Conservation (phyloP, 1,140 invertebrate species). For the Zaprionus inermis region DNA sequence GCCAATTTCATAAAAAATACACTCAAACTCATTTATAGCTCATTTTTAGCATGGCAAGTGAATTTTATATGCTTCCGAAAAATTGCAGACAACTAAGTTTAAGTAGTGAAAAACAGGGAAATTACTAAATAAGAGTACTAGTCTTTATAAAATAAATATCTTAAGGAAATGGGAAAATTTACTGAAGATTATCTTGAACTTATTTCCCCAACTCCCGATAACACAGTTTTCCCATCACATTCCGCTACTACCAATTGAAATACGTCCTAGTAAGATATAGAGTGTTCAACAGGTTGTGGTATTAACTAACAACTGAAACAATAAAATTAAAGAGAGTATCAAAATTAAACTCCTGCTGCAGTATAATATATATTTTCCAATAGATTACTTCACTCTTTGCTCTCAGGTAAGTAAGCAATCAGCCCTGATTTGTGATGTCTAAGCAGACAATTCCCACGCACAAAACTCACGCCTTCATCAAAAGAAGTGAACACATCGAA, state of each 20-base stretch:
- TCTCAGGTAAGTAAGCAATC: slow-evolving; percentile 11
- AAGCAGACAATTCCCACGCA: slow-evolving; percentile 63
- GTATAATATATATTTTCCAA: neutral
- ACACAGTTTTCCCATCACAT: too few species aligned
- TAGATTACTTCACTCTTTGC: neutral
- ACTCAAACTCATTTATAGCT: neutral
- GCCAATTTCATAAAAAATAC: neutral
- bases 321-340: neutral
- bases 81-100: neutral
- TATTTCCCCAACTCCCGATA: too few species aligned
- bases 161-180: neutral
- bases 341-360: neutral
- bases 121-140: neutral
- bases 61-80: neutral
- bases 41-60: neutral
- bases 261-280: neutral
- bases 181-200: too few species aligned
- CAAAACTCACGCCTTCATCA: slow-evolving; percentile 58
- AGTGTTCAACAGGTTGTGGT: neutral
- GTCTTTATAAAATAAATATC: neutral
- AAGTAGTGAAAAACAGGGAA: neutral
- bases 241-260: too few species aligned
- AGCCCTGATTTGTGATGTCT: neutral
- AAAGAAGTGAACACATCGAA: slow-evolving; percentile 22
- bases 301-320: neutral